Evolutionary conservation across 2,888 invertebrate species (phyloP).

Genomic region (Synergus itoensis): DNA sequence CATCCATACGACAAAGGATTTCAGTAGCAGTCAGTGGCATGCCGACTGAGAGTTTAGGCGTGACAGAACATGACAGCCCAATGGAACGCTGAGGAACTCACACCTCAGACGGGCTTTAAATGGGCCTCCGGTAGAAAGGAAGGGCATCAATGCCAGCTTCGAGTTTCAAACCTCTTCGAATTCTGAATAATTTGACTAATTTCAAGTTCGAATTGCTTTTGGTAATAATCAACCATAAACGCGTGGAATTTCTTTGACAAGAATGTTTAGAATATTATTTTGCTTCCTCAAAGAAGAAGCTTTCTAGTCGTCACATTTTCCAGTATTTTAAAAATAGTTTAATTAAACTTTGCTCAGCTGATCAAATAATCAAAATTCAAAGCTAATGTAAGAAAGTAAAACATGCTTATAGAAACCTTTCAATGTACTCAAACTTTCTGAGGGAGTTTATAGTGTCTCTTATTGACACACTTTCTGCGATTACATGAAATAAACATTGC

Average conservation of each 20-base stretch:
- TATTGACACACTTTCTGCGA: background rate
- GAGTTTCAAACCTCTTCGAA: conserved; percentile 5
- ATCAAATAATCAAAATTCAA: too few relatives aligned
- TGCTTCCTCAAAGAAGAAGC: too few relatives aligned
- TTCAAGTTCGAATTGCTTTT: conserved; percentile 18
- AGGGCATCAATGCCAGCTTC: background rate
- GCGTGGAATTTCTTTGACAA: too few relatives aligned
- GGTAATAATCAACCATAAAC: background rate
- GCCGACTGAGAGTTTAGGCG: conserved; percentile 20
- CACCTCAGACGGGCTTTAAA: conserved; percentile 7
- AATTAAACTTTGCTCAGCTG: too few relatives aligned
- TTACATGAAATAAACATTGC: background rate
- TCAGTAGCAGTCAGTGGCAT: conserved; percentile 18
- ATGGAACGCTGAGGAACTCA: conserved; percentile 28
- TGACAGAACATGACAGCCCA: conserved; percentile 30
- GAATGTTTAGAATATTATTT: too few relatives aligned
- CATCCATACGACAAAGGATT: conserved; percentile 31
- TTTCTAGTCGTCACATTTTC: too few relatives aligned
- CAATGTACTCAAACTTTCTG: too few relatives aligned
- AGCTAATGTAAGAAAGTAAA: too few relatives aligned
- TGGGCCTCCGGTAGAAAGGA: background rate
- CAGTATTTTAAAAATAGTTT: too few relatives aligned
- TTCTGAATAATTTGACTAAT: conserved; percentile 13
- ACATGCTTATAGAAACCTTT: too few relatives aligned
- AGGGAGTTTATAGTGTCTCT: too few relatives aligned